phyloP scores from a whole-genome alignment of 2,888 invertebrate species.

The Campopleginae sp. region DNA sequence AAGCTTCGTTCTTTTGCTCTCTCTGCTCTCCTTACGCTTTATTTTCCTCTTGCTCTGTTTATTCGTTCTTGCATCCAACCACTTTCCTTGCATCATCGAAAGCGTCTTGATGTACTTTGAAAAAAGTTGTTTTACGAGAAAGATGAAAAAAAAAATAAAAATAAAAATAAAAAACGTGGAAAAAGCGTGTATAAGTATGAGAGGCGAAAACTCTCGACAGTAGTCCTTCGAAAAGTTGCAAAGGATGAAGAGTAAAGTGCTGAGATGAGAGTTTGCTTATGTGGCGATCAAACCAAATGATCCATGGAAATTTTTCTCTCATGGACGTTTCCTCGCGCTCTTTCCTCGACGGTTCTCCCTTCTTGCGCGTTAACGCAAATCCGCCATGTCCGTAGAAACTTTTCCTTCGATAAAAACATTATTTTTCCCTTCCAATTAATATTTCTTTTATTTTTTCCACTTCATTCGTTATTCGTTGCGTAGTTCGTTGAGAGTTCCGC shows the following conservation, averaged over 20 bases:
- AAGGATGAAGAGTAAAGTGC: conserved; percentile 14
- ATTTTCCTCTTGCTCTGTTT: conserved; percentile 15
- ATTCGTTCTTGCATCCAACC: conserved; percentile 17
- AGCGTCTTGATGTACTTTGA: conserved; percentile 17
- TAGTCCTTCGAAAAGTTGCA: neutral
- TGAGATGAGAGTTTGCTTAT: conserved; percentile 31
- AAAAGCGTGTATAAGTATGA: too few relatives aligned
- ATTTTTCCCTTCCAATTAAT: neutral
- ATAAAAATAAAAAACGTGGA: conserved; percentile 24
- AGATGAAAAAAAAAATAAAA: conserved; percentile 7
- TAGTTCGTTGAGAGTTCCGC: conserved; percentile 4
- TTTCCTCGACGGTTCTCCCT: neutral
- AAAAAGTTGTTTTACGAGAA: conserved; percentile 36
- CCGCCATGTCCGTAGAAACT: neutral
- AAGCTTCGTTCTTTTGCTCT: neutral
- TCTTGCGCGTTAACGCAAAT: neutral
- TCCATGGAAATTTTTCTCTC: conserved; percentile 19
- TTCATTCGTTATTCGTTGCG: neutral
- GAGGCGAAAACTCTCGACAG: neutral
- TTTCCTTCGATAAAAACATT: neutral
- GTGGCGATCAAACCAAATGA: conserved; percentile 28
- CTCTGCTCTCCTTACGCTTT: neutral
- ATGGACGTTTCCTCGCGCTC: neutral
- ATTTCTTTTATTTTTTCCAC: neutral
- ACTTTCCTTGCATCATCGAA: conserved; percentile 20